phyloP scores from a whole-genome alignment of 2,888 invertebrate species.

The Hemicrepidius hirtus region DNA sequence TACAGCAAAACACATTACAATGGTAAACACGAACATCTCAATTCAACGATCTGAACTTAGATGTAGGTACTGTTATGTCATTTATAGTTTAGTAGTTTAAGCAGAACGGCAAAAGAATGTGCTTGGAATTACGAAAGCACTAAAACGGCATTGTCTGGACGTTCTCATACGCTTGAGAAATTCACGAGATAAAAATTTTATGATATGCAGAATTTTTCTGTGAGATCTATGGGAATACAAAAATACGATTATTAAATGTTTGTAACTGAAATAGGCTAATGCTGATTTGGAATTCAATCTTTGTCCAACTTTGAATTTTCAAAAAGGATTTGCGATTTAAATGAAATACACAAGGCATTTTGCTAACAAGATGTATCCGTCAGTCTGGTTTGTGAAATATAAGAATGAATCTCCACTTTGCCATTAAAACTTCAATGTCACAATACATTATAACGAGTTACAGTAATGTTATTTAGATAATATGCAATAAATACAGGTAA shows the following conservation, averaged over 20 bases:
- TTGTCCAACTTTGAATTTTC: background rate
- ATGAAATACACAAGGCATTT: constrained; percentile 24
- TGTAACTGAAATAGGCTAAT: background rate
- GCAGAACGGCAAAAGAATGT: constrained; percentile 30
- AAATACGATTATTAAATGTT: background rate
- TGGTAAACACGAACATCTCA: constrained; percentile 41
- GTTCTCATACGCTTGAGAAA: constrained; percentile 23
- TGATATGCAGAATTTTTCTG: background rate
- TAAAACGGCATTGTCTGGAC: constrained; percentile 32
- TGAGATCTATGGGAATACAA: background rate
- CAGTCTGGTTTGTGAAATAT: constrained; percentile 26
- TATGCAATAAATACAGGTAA: constrained; percentile 42
- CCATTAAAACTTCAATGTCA: constrained; percentile 41
- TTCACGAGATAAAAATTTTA: background rate
- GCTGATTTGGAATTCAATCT: background rate
- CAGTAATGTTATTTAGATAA: constrained; percentile 44
- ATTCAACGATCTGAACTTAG: constrained; percentile 34
- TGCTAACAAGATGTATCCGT: constrained; percentile 35
- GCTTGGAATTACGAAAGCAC: constrained; percentile 29
- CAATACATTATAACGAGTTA: constrained; percentile 37
- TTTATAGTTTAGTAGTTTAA: constrained; percentile 44
- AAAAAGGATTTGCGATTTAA: constrained; percentile 1
- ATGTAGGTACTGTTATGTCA: constrained; percentile 36
- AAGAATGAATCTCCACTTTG: constrained; percentile 30
- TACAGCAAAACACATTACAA: constrained; percentile 35